Evolutionary conservation across 2,888 invertebrate genomes (phyloP).

Genomic region (Drosophila trichaetosa): DNA sequence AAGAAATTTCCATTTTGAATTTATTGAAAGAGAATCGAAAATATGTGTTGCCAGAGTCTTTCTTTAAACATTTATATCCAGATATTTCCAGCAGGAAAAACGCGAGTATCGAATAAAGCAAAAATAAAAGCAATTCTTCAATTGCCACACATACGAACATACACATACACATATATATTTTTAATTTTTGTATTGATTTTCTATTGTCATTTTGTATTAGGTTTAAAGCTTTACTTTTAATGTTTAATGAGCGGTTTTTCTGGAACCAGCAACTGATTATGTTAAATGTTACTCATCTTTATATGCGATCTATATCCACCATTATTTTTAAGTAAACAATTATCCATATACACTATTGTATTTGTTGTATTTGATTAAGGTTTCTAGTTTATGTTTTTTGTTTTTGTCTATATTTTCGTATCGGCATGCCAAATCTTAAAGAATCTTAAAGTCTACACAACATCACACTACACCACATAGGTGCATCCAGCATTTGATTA

Average conservation of each 20-base stretch:
- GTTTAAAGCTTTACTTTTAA: constrained; percentile 74
- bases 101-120: constrained; percentile 22
- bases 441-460: neutral
- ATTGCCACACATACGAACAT: constrained; percentile 20
- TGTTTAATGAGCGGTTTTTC: constrained; percentile 54
- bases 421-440: constrained; percentile 9
- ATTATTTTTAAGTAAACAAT: constrained; percentile 27
- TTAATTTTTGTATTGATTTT: constrained; percentile 60
- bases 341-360: constrained; percentile 23
- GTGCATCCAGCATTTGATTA: neutral
- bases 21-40: constrained; percentile 15
- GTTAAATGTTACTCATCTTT: constrained; percentile 69
- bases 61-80: constrained; percentile 5
- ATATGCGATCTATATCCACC: constrained; percentile 48
- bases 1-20: constrained; percentile 18
- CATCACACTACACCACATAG: constrained; percentile 17
- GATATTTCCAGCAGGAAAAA: neutral
- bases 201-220: constrained; percentile 69
- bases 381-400: constrained; percentile 76
- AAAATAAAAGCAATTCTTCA: constrained; percentile 18
- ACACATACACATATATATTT: constrained; percentile 18
- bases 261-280: constrained; percentile 75
- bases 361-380: constrained; percentile 53
- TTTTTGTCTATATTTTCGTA: constrained; percentile 54
- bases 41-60: constrained; percentile 48